These are phyloP conservation scores for Panagrolaimus sp. DNA, from an alignment of 1,140 invertebrate species.

Conservation along the genomic window DNA sequence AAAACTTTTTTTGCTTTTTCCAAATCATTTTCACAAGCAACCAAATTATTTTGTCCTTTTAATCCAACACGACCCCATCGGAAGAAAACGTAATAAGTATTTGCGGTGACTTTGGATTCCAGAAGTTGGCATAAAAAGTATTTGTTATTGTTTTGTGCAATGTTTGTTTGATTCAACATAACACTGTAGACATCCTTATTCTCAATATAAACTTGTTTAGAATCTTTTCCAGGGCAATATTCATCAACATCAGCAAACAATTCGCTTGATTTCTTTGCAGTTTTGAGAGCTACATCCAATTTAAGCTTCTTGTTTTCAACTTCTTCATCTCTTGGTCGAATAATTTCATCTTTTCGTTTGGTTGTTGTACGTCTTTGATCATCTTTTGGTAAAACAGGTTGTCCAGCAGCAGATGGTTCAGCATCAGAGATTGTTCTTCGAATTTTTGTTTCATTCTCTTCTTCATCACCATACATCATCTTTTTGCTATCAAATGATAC, in stretches of 20 bases:
- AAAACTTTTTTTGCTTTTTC: slow-evolving; percentile 22
- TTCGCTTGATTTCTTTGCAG: neutral
- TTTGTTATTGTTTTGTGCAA: slow-evolving; percentile 32
- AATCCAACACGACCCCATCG: slow-evolving; percentile 61
- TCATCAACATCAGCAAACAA: slow-evolving; percentile 3
- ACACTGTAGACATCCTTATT: slow-evolving; percentile 60
- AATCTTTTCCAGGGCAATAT: slow-evolving; percentile 17
- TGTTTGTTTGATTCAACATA: slow-evolving; percentile 60
- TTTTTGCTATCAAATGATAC: neutral
- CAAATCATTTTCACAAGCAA: slow-evolving; percentile 50
- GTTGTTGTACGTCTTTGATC: neutral
- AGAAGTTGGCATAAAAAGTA: slow-evolving; percentile 30
- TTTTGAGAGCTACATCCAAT: neutral
- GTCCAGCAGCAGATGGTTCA: neutral
- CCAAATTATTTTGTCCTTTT: slow-evolving; percentile 27
- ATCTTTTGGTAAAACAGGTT: neutral
- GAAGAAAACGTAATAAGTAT: slow-evolving; percentile 61
- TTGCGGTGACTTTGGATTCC: slow-evolving; percentile 12
- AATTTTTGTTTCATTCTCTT: slow-evolving; percentile 5
- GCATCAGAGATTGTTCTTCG: slow-evolving; percentile 7
- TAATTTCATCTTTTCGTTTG: neutral
- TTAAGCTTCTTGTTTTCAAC: neutral
- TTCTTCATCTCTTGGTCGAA: neutral
- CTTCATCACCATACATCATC: neutral
- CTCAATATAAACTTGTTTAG: slow-evolving; percentile 21